Conservation (phyloP, 1,140 invertebrate species). For the Euura saliciscinereae region DNA sequence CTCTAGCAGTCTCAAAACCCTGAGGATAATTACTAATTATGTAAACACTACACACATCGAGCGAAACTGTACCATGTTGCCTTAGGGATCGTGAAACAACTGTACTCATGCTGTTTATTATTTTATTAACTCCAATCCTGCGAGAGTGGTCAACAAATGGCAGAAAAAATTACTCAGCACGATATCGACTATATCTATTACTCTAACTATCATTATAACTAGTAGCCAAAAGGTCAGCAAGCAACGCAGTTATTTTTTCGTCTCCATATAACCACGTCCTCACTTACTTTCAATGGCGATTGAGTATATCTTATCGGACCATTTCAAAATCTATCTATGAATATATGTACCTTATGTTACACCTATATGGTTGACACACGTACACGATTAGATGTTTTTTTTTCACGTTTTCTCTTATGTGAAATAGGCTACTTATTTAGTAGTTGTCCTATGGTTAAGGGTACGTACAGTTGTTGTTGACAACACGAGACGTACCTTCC, state of each 20-base stretch:
- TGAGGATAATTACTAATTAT: conserved; percentile 8
- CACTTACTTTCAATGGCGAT: too few relatives aligned
- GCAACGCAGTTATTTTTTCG: too few relatives aligned
- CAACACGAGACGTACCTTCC: conserved; percentile 55
- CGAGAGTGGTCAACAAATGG: too few relatives aligned
- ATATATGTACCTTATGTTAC: not conserved
- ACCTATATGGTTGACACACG: not conserved
- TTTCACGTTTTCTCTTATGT: not conserved
- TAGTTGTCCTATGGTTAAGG: conserved; percentile 9
- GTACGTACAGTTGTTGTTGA: conserved; percentile 47
- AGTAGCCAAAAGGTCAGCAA: too few relatives aligned
- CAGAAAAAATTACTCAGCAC: too few relatives aligned
- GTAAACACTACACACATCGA: conserved; percentile 1
- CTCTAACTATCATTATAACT: too few relatives aligned
- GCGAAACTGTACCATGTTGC: not conserved
- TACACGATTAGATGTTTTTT: not conserved
- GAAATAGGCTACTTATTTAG: not conserved
- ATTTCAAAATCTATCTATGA: too few relatives aligned
- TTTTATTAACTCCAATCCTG: too few relatives aligned
- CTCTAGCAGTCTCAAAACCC: not conserved
- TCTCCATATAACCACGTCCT: too few relatives aligned
- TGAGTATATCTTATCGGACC: too few relatives aligned
- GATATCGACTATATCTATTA: too few relatives aligned
- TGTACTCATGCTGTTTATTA: not conserved
- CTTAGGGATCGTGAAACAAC: not conserved